phyloP scores from a whole-genome alignment of 2,888 invertebrate genomes.

The Lomographa bimaculata region DNA sequence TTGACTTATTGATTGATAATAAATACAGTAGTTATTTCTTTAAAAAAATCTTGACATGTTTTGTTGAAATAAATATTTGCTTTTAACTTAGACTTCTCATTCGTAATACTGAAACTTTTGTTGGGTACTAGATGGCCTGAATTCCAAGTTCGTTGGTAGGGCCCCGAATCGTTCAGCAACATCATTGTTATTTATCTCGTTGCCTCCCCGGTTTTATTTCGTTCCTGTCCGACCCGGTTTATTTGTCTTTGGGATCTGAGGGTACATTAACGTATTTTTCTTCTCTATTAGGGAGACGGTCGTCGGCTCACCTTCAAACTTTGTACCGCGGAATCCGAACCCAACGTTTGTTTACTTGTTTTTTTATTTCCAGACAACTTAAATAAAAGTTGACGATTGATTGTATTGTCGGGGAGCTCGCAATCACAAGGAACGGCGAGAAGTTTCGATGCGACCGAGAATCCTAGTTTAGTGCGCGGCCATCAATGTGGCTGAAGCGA shows the following conservation, averaged over 20 bases:
- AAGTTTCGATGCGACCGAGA: constrained; percentile 58
- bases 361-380: constrained; percentile 75
- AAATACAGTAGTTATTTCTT: no score
- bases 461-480: constrained; percentile 50
- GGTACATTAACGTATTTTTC: constrained; percentile 84
- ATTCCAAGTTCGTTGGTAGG: constrained; percentile 7
- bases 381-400: constrained; percentile 82
- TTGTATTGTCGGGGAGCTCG: constrained; percentile 68
- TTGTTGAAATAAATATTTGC: no score
- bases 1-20: no score
- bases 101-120: no score
- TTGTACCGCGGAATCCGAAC: constrained; percentile 65
- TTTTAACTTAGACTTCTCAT: no score
- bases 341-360: constrained; percentile 69
- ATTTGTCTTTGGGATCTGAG: constrained; percentile 81
- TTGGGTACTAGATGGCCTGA: no score
- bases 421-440: constrained; percentile 58
- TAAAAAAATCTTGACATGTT: no score
- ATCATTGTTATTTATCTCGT: constrained; percentile 80
- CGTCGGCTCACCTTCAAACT: constrained; percentile 78
- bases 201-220: constrained; percentile 76
- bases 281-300: constrained; percentile 80
- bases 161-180: constrained; percentile 49
- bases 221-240: constrained; percentile 75
- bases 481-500: constrained; percentile 45